A percentile compares a stretch with the other conserved stretches of the same genome.
Evolutionary conservation across 2,888 invertebrate species (phyloP).

Genomic region (Syrista parreyssii): DNA sequence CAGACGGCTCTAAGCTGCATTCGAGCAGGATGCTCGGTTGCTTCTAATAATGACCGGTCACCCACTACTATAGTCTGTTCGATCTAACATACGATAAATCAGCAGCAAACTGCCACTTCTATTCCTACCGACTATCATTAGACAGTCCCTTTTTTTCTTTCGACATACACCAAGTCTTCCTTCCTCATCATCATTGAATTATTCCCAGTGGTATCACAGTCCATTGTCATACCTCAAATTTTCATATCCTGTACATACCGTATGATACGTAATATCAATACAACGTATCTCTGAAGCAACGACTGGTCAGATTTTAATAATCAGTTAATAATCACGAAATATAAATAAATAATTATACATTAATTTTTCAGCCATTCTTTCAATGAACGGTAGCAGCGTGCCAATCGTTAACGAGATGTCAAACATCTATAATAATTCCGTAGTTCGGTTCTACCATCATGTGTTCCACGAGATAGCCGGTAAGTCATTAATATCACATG

Average conservation of each 20-base stretch:
- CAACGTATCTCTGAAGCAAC: background rate
- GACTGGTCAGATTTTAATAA: background rate
- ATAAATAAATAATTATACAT: background rate
- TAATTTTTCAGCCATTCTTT: slow-evolving; percentile 40
- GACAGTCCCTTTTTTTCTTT: background rate
- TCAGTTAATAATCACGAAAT: too few species aligned
- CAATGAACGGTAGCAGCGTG: slow-evolving; percentile 55
- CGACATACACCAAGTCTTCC: background rate
- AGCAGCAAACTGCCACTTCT: background rate
- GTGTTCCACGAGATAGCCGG: slow-evolving; percentile 77
- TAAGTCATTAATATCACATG: slow-evolving; percentile 54
- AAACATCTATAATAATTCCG: slow-evolving; percentile 72
- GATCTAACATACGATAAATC: background rate
- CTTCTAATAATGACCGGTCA: slow-evolving; percentile 38
- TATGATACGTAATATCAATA: background rate
- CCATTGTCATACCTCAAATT: too few species aligned
- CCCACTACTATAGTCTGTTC: background rate
- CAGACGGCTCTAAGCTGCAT: slow-evolving; percentile 4
- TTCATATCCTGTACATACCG: too few species aligned
- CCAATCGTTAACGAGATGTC: slow-evolving; percentile 52
- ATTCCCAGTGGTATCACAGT: too few species aligned
- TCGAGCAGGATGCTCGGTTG: slow-evolving; percentile 38
- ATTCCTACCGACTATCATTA: background rate
- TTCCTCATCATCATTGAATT: too few species aligned
- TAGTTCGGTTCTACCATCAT: slow-evolving; percentile 73